Conservation (phyloP, 1,140 invertebrate genomes). For the Dolichoris vasculosae region DNA sequence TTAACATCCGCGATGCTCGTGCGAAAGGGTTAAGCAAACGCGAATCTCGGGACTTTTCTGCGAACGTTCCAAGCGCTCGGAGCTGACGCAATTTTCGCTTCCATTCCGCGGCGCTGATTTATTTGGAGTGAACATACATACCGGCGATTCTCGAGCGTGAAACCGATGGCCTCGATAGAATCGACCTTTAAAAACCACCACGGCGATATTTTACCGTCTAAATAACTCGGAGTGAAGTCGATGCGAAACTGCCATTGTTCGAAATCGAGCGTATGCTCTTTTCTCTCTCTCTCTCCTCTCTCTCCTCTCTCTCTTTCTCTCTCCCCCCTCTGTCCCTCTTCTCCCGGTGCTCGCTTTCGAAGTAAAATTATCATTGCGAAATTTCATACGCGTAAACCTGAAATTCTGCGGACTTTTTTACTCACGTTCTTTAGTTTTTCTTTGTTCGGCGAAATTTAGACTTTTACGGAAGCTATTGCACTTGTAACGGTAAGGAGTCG, state of each 20-base stretch:
- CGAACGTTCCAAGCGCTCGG: not conserved
- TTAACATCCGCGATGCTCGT: not conserved
- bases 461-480: not conserved
- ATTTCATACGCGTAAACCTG: not conserved
- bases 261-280: not conserved
- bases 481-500: not conserved
- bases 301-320: not conserved
- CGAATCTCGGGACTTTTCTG: not conserved
- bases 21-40: not conserved
- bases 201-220: not conserved
- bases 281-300: not conserved
- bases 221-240: not conserved
- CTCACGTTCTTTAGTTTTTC: not conserved
- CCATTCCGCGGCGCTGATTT: not conserved
- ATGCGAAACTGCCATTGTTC: not conserved
- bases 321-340: too few species aligned
- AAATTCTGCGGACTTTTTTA: not conserved
- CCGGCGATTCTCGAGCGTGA: not conserved
- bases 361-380: not conserved
- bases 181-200: not conserved
- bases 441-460: not conserved
- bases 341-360: not conserved
- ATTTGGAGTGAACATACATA: not conserved
- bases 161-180: not conserved
- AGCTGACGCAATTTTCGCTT: conserved; percentile 16